A percentile compares a stretch with the other conserved stretches of the same genome.
These are phyloP conservation scores for Papilio elwesi DNA, from an alignment of 2,888 invertebrate genomes.

Conservation along the genomic window DNA sequence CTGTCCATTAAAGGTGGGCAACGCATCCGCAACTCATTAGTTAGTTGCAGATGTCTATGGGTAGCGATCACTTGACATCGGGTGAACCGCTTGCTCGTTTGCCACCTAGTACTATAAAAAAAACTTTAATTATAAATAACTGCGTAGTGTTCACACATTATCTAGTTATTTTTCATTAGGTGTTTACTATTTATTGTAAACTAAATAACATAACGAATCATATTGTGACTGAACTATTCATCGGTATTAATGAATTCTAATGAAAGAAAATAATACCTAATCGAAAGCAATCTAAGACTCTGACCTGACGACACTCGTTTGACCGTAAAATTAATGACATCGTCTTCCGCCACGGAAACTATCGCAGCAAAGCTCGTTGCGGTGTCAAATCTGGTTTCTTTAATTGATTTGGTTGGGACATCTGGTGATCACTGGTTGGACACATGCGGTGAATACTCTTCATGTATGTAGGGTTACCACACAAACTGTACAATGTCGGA, in stretches of 20 bases:
- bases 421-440: constrained; percentile 35
- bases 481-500: constrained; percentile 29
- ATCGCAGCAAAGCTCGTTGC: constrained; percentile 47
- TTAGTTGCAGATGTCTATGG: too few species aligned
- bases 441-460: constrained; percentile 49
- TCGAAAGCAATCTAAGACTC: constrained; percentile 17
- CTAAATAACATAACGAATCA: constrained; percentile 1
- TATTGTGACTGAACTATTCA: constrained; percentile 8
- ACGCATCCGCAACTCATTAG: too few species aligned
- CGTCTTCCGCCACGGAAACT: constrained; percentile 55
- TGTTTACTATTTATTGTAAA: background rate
- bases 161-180: background rate
- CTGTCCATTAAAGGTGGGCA: too few species aligned
- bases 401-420: constrained; percentile 41
- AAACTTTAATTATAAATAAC: background rate
- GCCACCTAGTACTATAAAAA: too few species aligned
- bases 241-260: constrained; percentile 7
- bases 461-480: constrained; percentile 28
- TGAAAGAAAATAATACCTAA: constrained; percentile 4
- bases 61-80: too few species aligned
- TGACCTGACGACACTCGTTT: constrained; percentile 44
- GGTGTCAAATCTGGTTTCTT: constrained; percentile 43
- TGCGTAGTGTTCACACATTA: background rate
- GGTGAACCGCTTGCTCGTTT: too few species aligned
- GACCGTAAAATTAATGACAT: constrained; percentile 50